These are phyloP conservation scores for Mesochorus sp. DNA, from an alignment of 2,888 invertebrate genomes.

Conservation along the genomic window DNA sequence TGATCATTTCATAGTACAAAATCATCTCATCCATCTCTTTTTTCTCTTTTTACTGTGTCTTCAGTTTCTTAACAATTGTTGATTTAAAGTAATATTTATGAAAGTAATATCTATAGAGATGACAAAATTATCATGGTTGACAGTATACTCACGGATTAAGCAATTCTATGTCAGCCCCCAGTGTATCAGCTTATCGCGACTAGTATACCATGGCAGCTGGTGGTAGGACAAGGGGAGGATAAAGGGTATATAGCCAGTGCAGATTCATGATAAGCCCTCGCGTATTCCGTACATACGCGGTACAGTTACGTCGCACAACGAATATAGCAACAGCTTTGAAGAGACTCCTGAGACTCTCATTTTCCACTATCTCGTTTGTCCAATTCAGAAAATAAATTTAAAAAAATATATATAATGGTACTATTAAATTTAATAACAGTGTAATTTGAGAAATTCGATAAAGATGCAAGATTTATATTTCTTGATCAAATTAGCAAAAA, in stretches of 20 bases:
- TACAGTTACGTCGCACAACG: constrained; percentile 2
- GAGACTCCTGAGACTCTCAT: constrained; percentile 20
- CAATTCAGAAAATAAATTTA: neutral
- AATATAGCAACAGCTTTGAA: constrained; percentile 19
- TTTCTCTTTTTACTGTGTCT: neutral
- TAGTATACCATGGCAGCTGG: constrained; percentile 1
- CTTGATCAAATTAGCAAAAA: neutral
- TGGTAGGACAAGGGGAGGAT: constrained; percentile 14
- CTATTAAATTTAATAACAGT: neutral
- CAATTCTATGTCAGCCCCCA: constrained; percentile 50
- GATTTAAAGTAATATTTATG: neutral
- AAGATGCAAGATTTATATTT: neutral
- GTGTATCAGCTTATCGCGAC: constrained; percentile 55
- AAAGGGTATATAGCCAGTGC: constrained; percentile 36
- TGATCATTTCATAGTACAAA: too few species aligned
- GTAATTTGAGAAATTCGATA: neutral
- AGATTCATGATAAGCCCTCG: constrained; percentile 52
- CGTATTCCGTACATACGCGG: constrained; percentile 11
- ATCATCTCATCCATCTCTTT: neutral
- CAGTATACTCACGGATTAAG: constrained; percentile 54
- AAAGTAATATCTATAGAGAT: neutral
- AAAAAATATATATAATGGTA: neutral
- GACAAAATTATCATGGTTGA: constrained; percentile 47
- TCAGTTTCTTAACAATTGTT: neutral
- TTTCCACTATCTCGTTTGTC: neutral